Evolutionary conservation across 2,888 invertebrate species (phyloP), one percentile per base, ranked within the genome.

Genomic region (Zygogramma bicolorata): DNA sequence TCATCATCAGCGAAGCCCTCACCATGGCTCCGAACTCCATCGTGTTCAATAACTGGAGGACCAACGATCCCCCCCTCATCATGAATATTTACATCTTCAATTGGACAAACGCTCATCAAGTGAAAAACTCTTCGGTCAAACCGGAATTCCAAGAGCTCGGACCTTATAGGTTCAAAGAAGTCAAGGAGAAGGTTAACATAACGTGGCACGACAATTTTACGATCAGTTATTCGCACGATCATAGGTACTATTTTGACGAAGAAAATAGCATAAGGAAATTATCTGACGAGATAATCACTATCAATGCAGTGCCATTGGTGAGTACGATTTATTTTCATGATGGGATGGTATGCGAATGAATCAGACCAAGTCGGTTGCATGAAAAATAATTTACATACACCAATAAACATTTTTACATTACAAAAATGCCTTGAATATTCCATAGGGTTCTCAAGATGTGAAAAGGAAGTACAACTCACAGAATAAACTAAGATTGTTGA

Each of bases 261-360:
- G 88, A 90, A 27, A 87, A 88, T 80, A 94, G 93, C 82, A 90
- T 89, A 59, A 94, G 95, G 0, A 89, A 89, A n/a, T 87, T 95
- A 18, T 87, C 89, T 20, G 95, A 96, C 82, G 87, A 89, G 62
- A 89, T 96, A 76, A 92, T 91, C 0, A 93, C 93, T 0, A 86
- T 96, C 0, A 96, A 97, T 85, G 90, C 92, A 2, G 92, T 96
- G 10, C 93, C 94, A 65, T 89, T 94, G 88, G 96, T 96, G 84
- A 91, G 84, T 80, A 10, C n/a, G n/a, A n/a, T n/a, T n/a, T n/a
- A n/a, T n/a, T n/a, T n/a, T n/a, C n/a, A n/a, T n/a, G n/a, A n/a
- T n/a, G n/a, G n/a, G n/a, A n/a, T n/a, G n/a, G n/a, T n/a, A n/a
- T n/a, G n/a, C n/a, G n/a, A n/a, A n/a, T n/a, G n/a, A n/a, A n/a